Percentiles rank a stretch among this genome's conserved stretches.
Conservation (phyloP, 2,113 vertebrate species). For the Proteles cristata region DNA sequence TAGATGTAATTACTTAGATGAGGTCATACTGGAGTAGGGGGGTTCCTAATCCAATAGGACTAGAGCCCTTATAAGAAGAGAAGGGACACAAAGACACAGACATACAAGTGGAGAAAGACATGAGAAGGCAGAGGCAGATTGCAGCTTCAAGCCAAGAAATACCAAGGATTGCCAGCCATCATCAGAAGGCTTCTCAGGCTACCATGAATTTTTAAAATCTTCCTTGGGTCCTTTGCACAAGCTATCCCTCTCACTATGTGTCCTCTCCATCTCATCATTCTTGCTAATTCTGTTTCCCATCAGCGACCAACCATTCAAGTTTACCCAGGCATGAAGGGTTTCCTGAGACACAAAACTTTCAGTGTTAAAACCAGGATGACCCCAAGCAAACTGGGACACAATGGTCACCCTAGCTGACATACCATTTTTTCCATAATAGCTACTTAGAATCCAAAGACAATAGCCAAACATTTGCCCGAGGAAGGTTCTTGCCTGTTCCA, state of each 20-base stretch:
- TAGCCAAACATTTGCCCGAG: neutral
- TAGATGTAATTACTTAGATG: neutral
- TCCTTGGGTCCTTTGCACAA: neutral
- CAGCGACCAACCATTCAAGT: neutral
- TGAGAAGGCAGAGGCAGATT: neutral
- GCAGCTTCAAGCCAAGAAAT: neutral
- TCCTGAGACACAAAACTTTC: neutral
- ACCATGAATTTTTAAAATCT: neutral
- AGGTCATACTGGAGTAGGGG: neutral
- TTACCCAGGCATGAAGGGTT: neutral
- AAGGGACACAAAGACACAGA: neutral
- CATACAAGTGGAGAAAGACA: neutral
- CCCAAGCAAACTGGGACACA: neutral
- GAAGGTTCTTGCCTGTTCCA: neutral
- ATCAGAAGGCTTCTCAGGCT: neutral
- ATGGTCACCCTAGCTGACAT: neutral
- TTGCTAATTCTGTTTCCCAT: neutral
- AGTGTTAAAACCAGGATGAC: neutral
- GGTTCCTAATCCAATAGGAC: neutral
- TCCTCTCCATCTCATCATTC: neutral
- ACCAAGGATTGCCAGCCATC: neutral
- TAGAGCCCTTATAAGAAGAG: neutral
- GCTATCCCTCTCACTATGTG: neutral
- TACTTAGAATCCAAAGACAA: conserved; percentile 20
- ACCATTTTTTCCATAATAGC: neutral